phyloP scores from a whole-genome alignment of 2,888 invertebrate species.

The Macropis europaea region DNA sequence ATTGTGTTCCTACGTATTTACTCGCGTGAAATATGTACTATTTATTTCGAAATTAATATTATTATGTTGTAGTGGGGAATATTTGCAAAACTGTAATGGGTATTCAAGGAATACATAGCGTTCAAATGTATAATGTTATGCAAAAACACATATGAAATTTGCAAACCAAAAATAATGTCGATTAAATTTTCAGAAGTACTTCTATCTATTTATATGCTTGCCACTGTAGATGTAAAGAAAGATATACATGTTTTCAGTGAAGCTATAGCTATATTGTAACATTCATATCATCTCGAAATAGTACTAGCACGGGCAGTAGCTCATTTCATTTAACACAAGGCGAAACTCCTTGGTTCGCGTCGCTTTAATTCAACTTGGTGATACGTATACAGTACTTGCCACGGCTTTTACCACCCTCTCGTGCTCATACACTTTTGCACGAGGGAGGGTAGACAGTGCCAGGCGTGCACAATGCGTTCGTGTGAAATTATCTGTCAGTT shows the following conservation, averaged over 20 bases:
- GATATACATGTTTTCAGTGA: too few relatives aligned
- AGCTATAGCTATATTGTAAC: too few relatives aligned
- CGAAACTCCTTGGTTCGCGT: constrained; percentile 7
- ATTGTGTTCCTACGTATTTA: too few relatives aligned
- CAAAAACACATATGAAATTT: neutral
- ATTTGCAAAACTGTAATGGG: neutral
- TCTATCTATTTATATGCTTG: too few relatives aligned
- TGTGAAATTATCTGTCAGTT: constrained; percentile 43
- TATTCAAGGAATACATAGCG: neutral
- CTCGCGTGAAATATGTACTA: neutral
- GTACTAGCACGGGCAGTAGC: neutral
- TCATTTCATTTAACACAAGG: constrained; percentile 27
- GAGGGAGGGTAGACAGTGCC: constrained; percentile 3
- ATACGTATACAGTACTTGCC: constrained; percentile 12
- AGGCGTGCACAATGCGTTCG: constrained; percentile 34
- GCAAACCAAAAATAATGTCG: too few relatives aligned
- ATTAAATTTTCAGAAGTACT: too few relatives aligned
- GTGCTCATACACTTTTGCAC: constrained; percentile 21
- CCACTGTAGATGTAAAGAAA: too few relatives aligned
- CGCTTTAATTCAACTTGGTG: constrained; percentile 52
- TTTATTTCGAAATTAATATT: neutral
- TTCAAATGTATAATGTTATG: neutral
- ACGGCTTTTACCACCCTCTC: constrained; percentile 30
- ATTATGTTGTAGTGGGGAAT: neutral
- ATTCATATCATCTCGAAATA: constrained; percentile 1